Evolutionary conservation across 2,888 invertebrate genomes (phyloP), one percentile per base, ranked within the genome.

Genomic region (Octodonta nipae): DNA sequence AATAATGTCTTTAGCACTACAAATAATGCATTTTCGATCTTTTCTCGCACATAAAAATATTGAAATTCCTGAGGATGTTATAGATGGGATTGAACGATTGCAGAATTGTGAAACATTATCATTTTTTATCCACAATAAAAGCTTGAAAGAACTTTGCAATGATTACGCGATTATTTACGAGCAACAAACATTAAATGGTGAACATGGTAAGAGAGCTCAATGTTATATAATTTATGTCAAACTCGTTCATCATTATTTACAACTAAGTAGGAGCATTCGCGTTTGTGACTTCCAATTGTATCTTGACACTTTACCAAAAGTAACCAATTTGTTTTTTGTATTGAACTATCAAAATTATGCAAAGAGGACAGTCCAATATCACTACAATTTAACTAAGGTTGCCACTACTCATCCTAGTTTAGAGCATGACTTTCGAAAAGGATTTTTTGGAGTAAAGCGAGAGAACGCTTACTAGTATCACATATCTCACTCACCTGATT

Each of bases 301-400:
- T 13, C 35, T 40, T 27, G 43, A 42, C 11, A 34, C 44, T 26
- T 35, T 56, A 25, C 37, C 43, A 3, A 51, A 51, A 40, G 54
- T 58, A 2, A 38, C 42, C 1, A 47, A 49, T 40, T 33, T 56
- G 12, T 56, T 56, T 44, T 56, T 57, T 30, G 35, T 35, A 2
- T 46, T 42, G 17, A 55, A 56, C 38, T 54, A 57, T 13, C 51
- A 32, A 33, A 58, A 57, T 32, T 56, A 59, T 44, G 44, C 55
- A 28, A 44, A 51, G 3, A 57, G 50, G 43, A 33, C 46, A 7
- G 45, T 52, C 4, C 40, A 35, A 38, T 58, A 56, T 32, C 31
- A 32, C 14, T 42, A 45, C 16, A 57, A 55, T 41, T 46, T 58
- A 28, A 27, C 38, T 7, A 52, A 50, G 5, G 43, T 56, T 5